Percentiles rank a stretch among this genome's conserved stretches.
phyloP scores from a whole-genome alignment of 2,113 vertebrate species.

The Blennius ocellaris region DNA sequence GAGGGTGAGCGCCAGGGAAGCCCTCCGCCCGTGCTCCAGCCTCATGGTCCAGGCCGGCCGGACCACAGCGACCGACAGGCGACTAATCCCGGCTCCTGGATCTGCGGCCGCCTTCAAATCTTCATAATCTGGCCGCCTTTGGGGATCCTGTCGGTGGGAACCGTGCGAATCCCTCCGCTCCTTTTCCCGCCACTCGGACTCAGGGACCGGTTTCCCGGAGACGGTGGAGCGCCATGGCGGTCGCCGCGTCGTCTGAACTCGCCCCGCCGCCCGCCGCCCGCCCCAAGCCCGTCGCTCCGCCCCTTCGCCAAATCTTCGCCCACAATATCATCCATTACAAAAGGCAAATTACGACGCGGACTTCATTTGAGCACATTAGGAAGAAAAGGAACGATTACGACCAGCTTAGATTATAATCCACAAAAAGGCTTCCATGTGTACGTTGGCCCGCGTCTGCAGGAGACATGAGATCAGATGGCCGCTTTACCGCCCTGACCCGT shows the following conservation, averaged over 20 bases:
- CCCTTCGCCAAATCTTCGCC: constrained; percentile 63
- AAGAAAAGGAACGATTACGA: constrained; percentile 73
- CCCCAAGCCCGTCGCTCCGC: constrained; percentile 56
- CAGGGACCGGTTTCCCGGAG: neutral
- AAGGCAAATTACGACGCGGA: constrained; percentile 71
- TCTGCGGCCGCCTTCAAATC: constrained; percentile 73
- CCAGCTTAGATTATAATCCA: constrained; percentile 68
- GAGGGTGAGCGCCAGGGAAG: constrained; percentile 86
- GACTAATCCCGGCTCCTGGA: constrained; percentile 75
- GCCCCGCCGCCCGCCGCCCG: neutral
- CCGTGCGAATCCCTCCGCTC: constrained; percentile 17
- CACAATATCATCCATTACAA: constrained; percentile 70
- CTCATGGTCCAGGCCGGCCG: constrained; percentile 75
- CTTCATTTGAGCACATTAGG: constrained; percentile 57
- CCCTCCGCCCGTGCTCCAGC: constrained; percentile 79
- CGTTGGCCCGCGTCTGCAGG: constrained; percentile 22
- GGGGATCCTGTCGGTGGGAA: constrained; percentile 58
- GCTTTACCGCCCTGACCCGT: constrained; percentile 30
- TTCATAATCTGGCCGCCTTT: constrained; percentile 74
- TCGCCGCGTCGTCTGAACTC: constrained; percentile 21
- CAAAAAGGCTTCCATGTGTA: constrained; percentile 36
- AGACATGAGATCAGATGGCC: constrained; percentile 32
- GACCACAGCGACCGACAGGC: constrained; percentile 63
- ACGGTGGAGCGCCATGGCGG: constrained; percentile 38
- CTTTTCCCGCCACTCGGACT: constrained; percentile 21